Percentiles rank a stretch among this genome's conserved stretches.
phyloP scores from a whole-genome alignment of 1,140 invertebrate species.

The Drosophila rufa region DNA sequence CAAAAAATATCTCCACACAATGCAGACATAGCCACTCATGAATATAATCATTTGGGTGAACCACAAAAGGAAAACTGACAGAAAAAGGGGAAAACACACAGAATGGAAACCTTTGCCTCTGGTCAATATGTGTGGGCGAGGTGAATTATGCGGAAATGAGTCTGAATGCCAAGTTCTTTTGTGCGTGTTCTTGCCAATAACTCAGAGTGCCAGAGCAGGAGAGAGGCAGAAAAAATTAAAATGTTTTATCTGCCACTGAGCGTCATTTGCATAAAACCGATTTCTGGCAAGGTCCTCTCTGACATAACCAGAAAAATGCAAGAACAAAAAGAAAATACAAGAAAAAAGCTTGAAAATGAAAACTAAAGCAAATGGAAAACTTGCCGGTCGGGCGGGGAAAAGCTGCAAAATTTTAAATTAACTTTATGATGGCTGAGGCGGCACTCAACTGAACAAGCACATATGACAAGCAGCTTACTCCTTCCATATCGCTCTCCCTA shows the following conservation, averaged over 20 bases:
- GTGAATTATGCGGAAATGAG: constrained; percentile 39
- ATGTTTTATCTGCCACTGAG: constrained; percentile 66
- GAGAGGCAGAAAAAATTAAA: constrained; percentile 30
- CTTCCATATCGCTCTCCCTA: neutral
- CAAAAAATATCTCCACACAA: constrained; percentile 9
- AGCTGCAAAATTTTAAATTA: constrained; percentile 70
- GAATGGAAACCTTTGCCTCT: constrained; percentile 7
- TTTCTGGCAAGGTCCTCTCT: constrained; percentile 46
- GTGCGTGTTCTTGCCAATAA: constrained; percentile 72
- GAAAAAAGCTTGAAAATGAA: constrained; percentile 34
- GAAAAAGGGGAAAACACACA: neutral
- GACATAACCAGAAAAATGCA: constrained; percentile 14
- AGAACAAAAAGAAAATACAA: neutral
- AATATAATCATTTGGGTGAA: constrained; percentile 39
- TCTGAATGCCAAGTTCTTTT: constrained; percentile 60
- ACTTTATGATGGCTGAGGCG: constrained; percentile 66
- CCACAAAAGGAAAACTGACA: constrained; percentile 25
- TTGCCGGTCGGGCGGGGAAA: constrained; percentile 11
- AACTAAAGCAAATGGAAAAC: constrained; percentile 56
- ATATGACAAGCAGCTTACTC: constrained; percentile 51
- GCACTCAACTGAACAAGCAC: constrained; percentile 63
- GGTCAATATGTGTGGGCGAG: constrained; percentile 29
- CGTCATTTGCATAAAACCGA: constrained; percentile 78
- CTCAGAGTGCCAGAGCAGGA: constrained; percentile 32
- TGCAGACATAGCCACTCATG: constrained; percentile 21